A percentile compares a stretch with the other conserved stretches of the same genome.
phyloP scores from a whole-genome alignment of 1,140 invertebrate genomes.

The Thaumatotibia leucotreta region DNA sequence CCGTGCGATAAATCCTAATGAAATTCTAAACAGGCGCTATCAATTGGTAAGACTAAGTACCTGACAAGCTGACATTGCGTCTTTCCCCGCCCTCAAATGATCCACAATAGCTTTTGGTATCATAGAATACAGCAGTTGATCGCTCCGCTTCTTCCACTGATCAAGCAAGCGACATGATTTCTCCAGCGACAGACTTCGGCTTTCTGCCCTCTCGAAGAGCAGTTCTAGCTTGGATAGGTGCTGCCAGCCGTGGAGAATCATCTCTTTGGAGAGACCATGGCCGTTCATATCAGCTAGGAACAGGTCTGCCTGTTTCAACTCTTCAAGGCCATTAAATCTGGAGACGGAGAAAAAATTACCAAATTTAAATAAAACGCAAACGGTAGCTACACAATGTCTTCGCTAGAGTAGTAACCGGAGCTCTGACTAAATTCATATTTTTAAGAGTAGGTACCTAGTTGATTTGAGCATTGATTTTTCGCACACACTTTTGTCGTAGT shows the following conservation, averaged over 20 bases:
- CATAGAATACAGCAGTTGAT: conserved; percentile 95
- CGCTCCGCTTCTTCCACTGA: conserved; percentile 90
- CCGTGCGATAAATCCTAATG: too few species aligned
- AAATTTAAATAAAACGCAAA: not conserved
- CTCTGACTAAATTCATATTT: too few species aligned
- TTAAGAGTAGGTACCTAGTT: too few species aligned
- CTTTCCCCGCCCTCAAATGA: conserved; percentile 79
- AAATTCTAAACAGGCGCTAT: not conserved
- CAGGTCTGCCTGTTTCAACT: conserved; percentile 86
- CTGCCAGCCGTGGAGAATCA: conserved; percentile 92
- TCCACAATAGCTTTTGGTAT: conserved; percentile 83
- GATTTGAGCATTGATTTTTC: too few species aligned
- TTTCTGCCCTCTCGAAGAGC: conserved; percentile 88
- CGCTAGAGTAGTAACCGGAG: too few species aligned
- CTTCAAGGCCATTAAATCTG: conserved; percentile 90
- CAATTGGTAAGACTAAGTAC: conserved; percentile 20
- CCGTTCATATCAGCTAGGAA: conserved; percentile 92
- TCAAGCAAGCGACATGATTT: conserved; percentile 84
- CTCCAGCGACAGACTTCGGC: conserved; percentile 84
- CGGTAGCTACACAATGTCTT: too few species aligned
- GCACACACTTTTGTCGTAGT: too few species aligned
- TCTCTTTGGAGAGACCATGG: conserved; percentile 89
- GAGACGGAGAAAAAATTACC: conserved; percentile 23
- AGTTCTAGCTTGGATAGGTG: conserved; percentile 90
- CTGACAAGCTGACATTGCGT: conserved; percentile 87